These are phyloP conservation scores for Cataglyphis rosenhaueri DNA, from an alignment of 2,888 invertebrate genomes.

Conservation along the genomic window DNA sequence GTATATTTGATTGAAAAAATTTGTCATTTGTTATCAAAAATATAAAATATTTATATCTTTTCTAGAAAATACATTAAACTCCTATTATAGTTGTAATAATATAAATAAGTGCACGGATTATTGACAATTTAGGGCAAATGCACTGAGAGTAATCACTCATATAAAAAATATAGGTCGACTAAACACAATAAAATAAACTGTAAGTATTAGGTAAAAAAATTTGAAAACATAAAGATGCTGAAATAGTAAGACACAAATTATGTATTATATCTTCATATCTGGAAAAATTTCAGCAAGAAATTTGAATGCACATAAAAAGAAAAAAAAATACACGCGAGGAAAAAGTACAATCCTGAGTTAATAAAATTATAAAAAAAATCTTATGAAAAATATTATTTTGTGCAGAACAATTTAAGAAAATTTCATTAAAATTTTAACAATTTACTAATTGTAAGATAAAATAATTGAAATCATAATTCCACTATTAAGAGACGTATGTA, in stretches of 20 bases:
- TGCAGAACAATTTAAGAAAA: neutral
- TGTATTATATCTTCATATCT: neutral
- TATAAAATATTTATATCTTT: neutral
- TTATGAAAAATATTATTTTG: neutral
- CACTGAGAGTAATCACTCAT: neutral
- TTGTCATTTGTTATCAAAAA: neutral
- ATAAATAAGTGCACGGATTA: neutral
- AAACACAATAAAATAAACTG: neutral
- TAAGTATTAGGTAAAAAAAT: neutral
- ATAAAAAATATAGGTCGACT: constrained; percentile 3
- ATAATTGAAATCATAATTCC: neutral
- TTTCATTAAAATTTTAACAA: constrained; percentile 9
- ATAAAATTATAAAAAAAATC: neutral
- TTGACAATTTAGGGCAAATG: neutral
- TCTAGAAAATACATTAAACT: neutral
- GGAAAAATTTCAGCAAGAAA: neutral
- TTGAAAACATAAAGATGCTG: neutral
- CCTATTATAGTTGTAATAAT: too few species aligned
- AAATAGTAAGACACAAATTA: neutral
- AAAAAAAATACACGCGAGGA: neutral
- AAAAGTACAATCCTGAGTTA: neutral
- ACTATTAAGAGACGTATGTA: neutral
- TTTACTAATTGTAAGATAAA: neutral
- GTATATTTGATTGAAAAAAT: neutral
- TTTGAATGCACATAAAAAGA: neutral